Evolutionary conservation across 1,140 invertebrate genomes (phyloP), one percentile per base, ranked within the genome.

Genomic region (Melitaea cinxia): DNA sequence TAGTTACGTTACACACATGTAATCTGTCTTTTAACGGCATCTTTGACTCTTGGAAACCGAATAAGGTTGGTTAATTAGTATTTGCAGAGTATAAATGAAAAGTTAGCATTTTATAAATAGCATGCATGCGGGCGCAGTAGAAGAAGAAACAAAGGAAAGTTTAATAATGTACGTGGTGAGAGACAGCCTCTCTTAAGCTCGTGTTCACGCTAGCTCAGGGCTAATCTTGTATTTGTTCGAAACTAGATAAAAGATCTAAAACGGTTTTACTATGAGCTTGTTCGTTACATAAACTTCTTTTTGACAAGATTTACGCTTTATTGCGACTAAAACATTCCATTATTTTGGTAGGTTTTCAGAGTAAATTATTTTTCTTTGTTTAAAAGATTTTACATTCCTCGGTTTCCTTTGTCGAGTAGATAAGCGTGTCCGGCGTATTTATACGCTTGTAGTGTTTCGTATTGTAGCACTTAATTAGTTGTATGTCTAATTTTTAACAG

Each of bases 151-250:
- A 55, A 55, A 37, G 52, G 30, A 37, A 14, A 33, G 30, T 37
- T 55, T 55, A 55, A 55, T 55, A 55, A 55, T 23, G 52, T 14
- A 55, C 52, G 52, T 35, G 33, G 30, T 23, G 35, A 55, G 52
- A 35, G 52, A 55, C 52, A 55, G 28, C 52, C 35, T 39, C 35
- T 14, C 17, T 55, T 55, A 55, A 55, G 52, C 30, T 15, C 52
- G 17, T 15, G 12, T 15, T 15, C 35, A 2, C 35, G n/a, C 35
- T n/a, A n/a, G 5, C 35, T 4, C 35, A n/a, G 35, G 4, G 4
- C 35, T 14, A 12, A 39, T 39, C 4, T n/a, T 12, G 3, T 7
- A 39, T 39, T 39, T 14, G 3, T 39, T 39, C 35, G 35, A 15
- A 5, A 39, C n/a, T 17, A 2, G n/a, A 14, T 4, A n/a, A 15